Base-by-base conservation (phyloP, 1,140 invertebrate genomes). In the Archivesica marissinica region DNA sequence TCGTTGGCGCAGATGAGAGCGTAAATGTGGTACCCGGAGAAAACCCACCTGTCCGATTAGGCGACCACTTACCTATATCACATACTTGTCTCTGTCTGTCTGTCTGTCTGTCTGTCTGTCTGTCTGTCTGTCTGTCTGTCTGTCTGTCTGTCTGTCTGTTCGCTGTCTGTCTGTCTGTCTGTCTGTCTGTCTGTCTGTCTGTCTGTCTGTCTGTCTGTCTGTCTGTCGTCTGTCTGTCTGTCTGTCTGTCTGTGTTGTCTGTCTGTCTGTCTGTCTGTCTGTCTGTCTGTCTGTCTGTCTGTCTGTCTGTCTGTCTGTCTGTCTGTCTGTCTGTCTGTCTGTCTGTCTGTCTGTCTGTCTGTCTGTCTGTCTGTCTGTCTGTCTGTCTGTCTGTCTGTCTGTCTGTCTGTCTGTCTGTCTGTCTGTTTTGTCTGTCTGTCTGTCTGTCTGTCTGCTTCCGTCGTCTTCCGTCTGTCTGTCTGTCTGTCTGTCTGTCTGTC, bases 281-380 rank as follows among this genome's bases (percentile, higher is more conserved):
- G 56, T 59, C 56, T 59, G 56, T 59, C 56, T 59, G 56, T 59
- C 56, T 59, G 56, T 59, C 56, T 59, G 56, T 59, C 56, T 59
- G 56, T 59, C 56, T 59, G 56, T 59, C 56, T 59, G 56, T 59
- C 56, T 59, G 56, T 59, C 56, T 59, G 56, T 59, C 56, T 59
- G 56, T 59, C 56, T 59, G 56, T 59, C 56, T 59, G 56, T 59
- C 56, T 59, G 56, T 59, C 56, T 59, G 56, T 59, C 56, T 59
- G 56, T 68, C 25, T 68, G 64, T 68, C 25, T 68, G 64, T 68
- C 25, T 68, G 64, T 68, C 25, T 33, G 35, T 68, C 25, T 38
- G 64, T 68, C 25, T 76, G 70, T 83, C 47, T 80, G 72, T 74
- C 68, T 76, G 80, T 74, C 68, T 75, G 77, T 80, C 56, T 75